Conservation (phyloP, 2,797 vertebrate genomes). For the Parauchenoglanis punctatus region DNA sequence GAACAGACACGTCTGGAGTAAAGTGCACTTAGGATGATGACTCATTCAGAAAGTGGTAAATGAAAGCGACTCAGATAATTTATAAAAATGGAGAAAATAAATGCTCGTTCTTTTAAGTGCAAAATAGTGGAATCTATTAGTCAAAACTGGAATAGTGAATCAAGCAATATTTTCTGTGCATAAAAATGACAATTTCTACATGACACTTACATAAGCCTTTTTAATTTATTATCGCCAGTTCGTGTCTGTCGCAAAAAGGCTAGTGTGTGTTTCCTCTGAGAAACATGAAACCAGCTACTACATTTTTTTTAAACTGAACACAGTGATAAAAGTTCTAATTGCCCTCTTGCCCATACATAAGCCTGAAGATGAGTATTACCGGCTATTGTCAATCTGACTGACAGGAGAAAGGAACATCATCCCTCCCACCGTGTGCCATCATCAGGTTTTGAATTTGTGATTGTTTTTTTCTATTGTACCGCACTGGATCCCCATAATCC, state of each 20-base stretch:
- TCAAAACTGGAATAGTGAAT: too few relatives aligned
- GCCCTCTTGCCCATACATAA: background rate
- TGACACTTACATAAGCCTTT: background rate
- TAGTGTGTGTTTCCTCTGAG: too few relatives aligned
- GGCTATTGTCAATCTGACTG: background rate
- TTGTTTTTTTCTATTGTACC: background rate
- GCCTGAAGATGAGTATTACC: background rate
- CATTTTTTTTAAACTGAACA: too few relatives aligned
- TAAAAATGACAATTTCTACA: background rate
- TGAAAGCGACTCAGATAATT: constrained; percentile 4
- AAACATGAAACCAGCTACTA: background rate
- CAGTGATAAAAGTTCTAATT: background rate
- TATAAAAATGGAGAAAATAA: constrained; percentile 16
- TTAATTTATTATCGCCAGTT: background rate
- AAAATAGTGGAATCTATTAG: background rate
- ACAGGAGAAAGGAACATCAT: background rate
- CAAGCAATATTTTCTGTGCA: background rate
- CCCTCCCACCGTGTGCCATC: background rate
- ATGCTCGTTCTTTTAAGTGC: constrained; percentile 1
- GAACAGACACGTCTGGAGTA: constrained; percentile 31
- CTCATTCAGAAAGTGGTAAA: constrained; percentile 25
- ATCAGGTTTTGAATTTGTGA: background rate
- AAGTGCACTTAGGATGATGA: constrained; percentile 35
- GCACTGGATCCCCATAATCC: background rate
- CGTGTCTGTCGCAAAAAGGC: too few relatives aligned